Evolutionary conservation across 2,797 vertebrate species (phyloP), one percentile per base, ranked within the genome.

Genomic region (Neoniphon sammara): DNA sequence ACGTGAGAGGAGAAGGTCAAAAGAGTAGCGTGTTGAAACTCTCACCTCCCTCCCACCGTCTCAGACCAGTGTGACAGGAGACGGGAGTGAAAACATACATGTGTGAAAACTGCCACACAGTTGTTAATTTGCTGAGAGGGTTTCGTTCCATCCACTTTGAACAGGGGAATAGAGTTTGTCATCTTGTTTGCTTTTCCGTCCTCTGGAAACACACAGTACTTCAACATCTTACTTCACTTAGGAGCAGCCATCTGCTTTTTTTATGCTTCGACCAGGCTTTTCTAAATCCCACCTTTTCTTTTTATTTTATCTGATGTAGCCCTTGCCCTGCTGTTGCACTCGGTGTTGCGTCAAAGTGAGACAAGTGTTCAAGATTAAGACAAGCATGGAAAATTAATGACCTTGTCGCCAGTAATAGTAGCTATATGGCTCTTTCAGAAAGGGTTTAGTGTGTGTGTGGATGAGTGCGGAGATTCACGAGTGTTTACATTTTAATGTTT

Each of bases 41-140:
- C 78, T 82, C 87, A 84, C 81, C 70, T 83, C 60, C 72, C 66
- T 76, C 75, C 47, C 21, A 23, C 31, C 60, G 72, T 86, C 74
- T 65, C 61, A 58, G 71, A 78, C 62, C 75, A 27, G 46, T 27
- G 70, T 66, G 70, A 82, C 81, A 61, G 58, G 75, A 67, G 82
- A 87, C 78, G 49, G 75, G 60, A 73, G 81, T 70, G 78, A 81
- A 83, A 77, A 83, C 81, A 82, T 15, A 18, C 56, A 30, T 0
- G 58, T 80, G 85, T 81, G 85, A 91, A 89, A 88, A 61, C 75
- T 61, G 66, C 57, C 77, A 77, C 53, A 23, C 58, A 74, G 70
- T 68, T 86, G 86, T 73, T 85, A 85, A 91, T 89, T 85, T 77
- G 80, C 78, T 75, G 78, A 86, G 55, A 66, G 85, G 73, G 34